Conservation (phyloP, 2,113 vertebrate genomes). For the Connochaetes taurinus region DNA sequence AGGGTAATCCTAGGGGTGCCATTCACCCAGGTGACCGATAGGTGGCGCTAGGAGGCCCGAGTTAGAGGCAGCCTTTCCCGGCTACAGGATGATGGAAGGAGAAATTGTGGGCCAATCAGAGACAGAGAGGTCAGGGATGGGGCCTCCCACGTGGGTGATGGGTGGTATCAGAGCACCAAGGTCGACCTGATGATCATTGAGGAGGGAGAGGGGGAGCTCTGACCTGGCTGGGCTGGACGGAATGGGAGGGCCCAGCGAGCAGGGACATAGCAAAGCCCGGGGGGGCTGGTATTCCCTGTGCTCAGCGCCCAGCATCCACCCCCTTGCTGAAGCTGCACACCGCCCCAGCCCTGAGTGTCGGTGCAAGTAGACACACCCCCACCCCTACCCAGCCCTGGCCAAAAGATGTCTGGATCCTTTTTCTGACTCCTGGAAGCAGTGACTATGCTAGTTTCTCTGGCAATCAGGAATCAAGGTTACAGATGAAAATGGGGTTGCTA, state of each 20-base stretch:
- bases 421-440: no score
- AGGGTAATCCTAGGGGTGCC: background rate
- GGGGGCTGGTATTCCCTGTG: no score
- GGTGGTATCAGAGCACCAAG: background rate
- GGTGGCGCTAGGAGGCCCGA: background rate
- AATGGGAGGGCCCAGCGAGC: background rate
- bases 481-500: background rate
- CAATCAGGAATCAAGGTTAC: background rate
- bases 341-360: background rate
- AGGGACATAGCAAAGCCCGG: background rate
- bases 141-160: background rate
- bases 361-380: background rate
- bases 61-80: background rate
- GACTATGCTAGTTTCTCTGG: accelerated
- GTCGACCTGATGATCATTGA: no score
- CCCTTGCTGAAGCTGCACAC: background rate
- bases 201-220: background rate
- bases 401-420: background rate
- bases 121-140: background rate
- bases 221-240: background rate
- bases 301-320: background rate
- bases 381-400: background rate
- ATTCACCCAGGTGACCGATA: background rate
- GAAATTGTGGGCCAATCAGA: background rate
- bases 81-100: background rate